Base-by-base conservation (phyloP, 2,797 vertebrate species). In the Chrosomus eos region DNA sequence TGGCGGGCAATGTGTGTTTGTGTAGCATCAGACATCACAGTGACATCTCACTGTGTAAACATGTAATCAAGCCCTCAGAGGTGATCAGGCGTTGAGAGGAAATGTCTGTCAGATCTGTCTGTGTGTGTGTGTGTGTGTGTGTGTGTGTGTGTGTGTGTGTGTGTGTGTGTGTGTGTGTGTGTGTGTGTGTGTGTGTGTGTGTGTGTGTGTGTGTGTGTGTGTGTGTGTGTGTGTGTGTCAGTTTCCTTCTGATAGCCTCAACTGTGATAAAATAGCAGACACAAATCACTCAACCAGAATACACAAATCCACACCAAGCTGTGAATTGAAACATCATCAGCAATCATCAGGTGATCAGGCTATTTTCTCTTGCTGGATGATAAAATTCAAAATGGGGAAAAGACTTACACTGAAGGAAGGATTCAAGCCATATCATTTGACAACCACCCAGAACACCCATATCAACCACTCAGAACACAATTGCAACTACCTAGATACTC, bases 81-180 rank as follows among this genome's bases (percentile, higher is more conserved):
- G 58, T 79, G 76, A 78, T 78, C 64, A 81, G 62, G 51, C 66
- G 21, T 58, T 58, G 79, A 67, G 14, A 58, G 62, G 77, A 60
- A 82, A 62, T 62, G 68, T 73, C 80, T 82, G 36, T 82, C 68
- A 31, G 60, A 36, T 43, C 31, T n/a, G 2, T n/a, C 53, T 83
- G 82, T 87, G 86, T 64, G 45, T 28, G 19, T 36, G 9, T 45
- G 36, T 38, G 31, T 43, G 81, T 86, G 87, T 91, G 88, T 88
- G 90, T 90, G 81, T 90, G 5, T 36, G 33, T 33, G 3, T 33
- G 33, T 33, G 26, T 31, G 31, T 36, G 80, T 9, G 3, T 14
- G 43, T 91, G 26, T 31, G 31, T 36, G 80, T 9, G 3, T 14
- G 43, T 91, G n/a, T n/a, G n/a, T n/a, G n/a, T n/a, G n/a, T n/a